These are phyloP conservation scores for Andrena cerasifolii DNA, from an alignment of 1,140 invertebrate species.

Conservation along the genomic window DNA sequence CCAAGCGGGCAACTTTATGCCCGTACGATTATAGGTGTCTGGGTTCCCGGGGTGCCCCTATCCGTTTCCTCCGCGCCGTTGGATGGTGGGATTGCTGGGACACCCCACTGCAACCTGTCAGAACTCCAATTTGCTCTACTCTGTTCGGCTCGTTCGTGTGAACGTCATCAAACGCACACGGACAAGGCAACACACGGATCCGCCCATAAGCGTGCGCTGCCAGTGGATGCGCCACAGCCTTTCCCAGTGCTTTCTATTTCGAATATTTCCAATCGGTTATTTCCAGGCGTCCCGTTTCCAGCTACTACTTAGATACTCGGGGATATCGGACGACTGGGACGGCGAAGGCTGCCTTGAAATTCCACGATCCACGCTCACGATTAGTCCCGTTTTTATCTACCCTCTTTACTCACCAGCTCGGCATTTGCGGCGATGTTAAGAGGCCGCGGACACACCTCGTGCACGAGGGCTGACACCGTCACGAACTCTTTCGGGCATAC, in stretches of 20 bases:
- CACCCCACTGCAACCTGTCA: constrained; percentile 67
- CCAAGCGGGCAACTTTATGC: constrained; percentile 63
- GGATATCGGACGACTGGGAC: too few relatives aligned
- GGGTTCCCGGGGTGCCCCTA: constrained; percentile 59
- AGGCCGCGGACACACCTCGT: not conserved
- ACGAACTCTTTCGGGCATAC: not conserved
- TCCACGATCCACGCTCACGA: too few relatives aligned
- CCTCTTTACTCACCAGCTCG: too few relatives aligned
- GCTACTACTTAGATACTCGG: too few relatives aligned
- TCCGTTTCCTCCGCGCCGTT: constrained; percentile 61
- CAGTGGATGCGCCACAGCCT: too few relatives aligned
- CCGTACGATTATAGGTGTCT: constrained; percentile 56
- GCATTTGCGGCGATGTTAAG: too few relatives aligned
- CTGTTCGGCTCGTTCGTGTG: constrained; percentile 20
- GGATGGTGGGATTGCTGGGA: constrained; percentile 63
- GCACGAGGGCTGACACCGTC: not conserved
- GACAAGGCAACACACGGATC: too few relatives aligned
- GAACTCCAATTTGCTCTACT: constrained; percentile 64
- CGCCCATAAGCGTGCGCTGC: too few relatives aligned
- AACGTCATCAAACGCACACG: constrained; percentile 7
- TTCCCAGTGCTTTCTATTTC: not conserved
- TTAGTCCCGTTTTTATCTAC: too few relatives aligned
- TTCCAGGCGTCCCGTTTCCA: not conserved
- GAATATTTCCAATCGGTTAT: not conserved
- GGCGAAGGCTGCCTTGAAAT: too few relatives aligned